Base-by-base conservation (phyloP, 2,113 vertebrate species). In the Perca fluviatilis region DNA sequence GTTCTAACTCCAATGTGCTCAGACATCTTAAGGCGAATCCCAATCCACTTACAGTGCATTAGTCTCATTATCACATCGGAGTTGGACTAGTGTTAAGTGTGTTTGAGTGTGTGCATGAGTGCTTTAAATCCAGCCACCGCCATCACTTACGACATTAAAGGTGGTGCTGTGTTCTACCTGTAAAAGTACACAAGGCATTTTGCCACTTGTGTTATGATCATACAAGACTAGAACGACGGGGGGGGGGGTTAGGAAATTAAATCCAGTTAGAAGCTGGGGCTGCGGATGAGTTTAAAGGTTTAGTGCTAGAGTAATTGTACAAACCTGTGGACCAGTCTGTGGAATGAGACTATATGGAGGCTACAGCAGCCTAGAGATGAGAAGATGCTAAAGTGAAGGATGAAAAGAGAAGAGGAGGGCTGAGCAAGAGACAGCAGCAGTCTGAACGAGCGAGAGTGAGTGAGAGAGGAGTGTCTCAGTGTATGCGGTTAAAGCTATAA, bases 31-130 rank as follows among this genome's bases (percentile, higher is more conserved):
- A 86, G 90, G 83, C 43, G 77, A 94, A 91, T 93, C 92, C 75
- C 92, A 95, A 95, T 95, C 95, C 93, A 95, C 88, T 95, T 95
- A 96, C 47, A 47, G 72, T 92, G 94, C 73, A 94, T 96, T 94
- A 95, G 93, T 84, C 90, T 94, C 93, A 95, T 93, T 93, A 94
- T 65, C 87, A 83, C 85, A 85, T 86, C 64, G 86, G 75, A 75
- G n/a, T 60, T 67, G 83, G 75, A 81, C 82, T 73, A 68, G 46
- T 87, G 84, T 86, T 75, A 67, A 33, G 54, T 57, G 5, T 74
- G 47, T 60, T 50, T 54, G 47, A 72, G 67, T 36, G n/a, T 77
- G 56, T 56, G 46, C 15, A 27, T 60, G 49, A 1, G 57, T 74
- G 49, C 69, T 81, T 81, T 76, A 81, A 89, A 88, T 73, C 86